Evolutionary conservation across 2,797 vertebrate species (phyloP).

Genomic region (Parauchenoglanis punctatus): DNA sequence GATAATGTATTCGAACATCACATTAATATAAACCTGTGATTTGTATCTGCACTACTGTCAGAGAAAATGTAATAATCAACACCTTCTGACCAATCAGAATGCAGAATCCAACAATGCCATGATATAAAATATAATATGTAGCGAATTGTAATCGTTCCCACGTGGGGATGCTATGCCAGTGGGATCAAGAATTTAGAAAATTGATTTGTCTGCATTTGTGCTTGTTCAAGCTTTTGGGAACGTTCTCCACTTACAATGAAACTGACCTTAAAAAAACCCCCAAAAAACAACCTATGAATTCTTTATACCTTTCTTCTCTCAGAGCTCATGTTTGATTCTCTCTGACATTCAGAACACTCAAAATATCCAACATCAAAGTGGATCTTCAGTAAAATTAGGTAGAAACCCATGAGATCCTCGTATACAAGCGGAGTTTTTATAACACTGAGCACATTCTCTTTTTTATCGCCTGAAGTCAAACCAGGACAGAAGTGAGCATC

Average conservation of each 20-base stretch:
- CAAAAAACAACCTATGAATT: neutral
- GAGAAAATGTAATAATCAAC: neutral
- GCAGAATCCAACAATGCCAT: neutral
- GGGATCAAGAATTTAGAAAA: neutral
- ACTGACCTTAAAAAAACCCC: neutral
- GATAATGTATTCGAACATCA: neutral
- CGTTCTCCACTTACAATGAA: neutral
- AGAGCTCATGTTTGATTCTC: conserved; percentile 23
- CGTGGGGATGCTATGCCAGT: neutral
- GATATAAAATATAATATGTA: neutral
- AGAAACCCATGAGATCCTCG: conserved; percentile 39
- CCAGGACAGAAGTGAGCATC: neutral
- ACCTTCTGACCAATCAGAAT: neutral
- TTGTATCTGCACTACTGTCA: neutral
- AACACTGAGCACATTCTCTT: neutral
- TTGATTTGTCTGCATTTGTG: neutral
- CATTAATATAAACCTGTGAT: neutral
- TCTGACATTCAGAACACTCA: conserved; percentile 31
- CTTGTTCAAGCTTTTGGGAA: neutral
- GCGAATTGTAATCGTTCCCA: neutral
- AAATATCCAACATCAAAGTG: conserved; percentile 50
- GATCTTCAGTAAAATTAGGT: conserved; percentile 40
- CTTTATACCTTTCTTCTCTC: neutral
- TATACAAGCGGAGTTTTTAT: conserved; percentile 30
- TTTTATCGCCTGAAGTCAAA: conserved; percentile 28